phyloP scores from a whole-genome alignment of 2,113 vertebrate genomes.

The Fulmarus glacialis region DNA sequence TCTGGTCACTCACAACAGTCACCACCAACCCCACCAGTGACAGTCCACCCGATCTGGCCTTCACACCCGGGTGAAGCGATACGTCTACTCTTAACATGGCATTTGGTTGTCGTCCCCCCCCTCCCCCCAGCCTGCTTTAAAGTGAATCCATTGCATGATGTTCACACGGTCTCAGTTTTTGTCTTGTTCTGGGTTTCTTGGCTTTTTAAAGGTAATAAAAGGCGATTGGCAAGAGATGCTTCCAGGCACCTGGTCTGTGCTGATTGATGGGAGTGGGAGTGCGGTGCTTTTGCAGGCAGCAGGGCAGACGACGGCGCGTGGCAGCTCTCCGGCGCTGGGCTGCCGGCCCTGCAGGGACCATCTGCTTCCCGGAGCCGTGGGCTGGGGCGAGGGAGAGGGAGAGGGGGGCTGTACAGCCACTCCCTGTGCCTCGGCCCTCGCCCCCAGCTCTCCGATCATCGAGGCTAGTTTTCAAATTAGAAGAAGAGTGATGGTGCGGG shows the following conservation, averaged over 20 bases:
- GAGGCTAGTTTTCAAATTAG: neutral
- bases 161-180: constrained; percentile 47
- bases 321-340: neutral
- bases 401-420: accelerated
- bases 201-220: constrained; percentile 68
- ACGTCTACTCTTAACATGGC: neutral
- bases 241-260: constrained; percentile 55
- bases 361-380: neutral
- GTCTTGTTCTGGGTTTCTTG: constrained; percentile 63
- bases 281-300: neutral
- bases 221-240: constrained; percentile 54
- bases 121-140: neutral
- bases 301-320: neutral
- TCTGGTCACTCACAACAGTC: neutral
- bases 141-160: constrained; percentile 58
- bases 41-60: neutral
- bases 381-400: neutral
- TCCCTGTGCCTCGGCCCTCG: neutral
- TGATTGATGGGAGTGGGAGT: constrained; percentile 49
- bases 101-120: neutral
- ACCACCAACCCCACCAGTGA: neutral
- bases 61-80: neutral
- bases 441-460: accelerated
- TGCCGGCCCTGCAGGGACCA: neutral
- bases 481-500: neutral